A percentile compares a stretch with the other conserved stretches of the same genome.
phyloP scores from a whole-genome alignment of 2,113 vertebrate species.

The Ophiodon elongatus region DNA sequence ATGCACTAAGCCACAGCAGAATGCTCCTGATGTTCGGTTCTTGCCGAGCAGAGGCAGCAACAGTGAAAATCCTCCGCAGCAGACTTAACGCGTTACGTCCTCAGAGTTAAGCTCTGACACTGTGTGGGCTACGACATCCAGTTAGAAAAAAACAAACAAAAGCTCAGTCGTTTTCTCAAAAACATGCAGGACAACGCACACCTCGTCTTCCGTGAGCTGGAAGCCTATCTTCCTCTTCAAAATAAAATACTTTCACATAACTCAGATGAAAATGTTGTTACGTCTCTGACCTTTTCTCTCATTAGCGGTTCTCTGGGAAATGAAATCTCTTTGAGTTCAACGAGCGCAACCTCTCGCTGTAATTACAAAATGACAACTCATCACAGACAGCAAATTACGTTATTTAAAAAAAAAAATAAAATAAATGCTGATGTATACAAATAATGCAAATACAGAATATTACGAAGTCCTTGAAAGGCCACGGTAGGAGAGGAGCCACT shows the following conservation, averaged over 20 bases:
- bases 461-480: too few species aligned
- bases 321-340: not conserved
- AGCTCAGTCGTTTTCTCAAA: constrained; percentile 13
- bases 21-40: constrained; percentile 23
- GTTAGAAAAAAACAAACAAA: constrained; percentile 36
- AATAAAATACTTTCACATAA: not conserved
- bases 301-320: not conserved
- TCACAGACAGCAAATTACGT: not conserved
- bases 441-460: not conserved
- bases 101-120: constrained; percentile 54
- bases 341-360: not conserved
- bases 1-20: constrained; percentile 29
- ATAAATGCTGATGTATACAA: not conserved
- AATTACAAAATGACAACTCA: not conserved
- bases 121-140: constrained; percentile 44
- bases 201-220: not conserved
- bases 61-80: constrained; percentile 25
- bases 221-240: not conserved
- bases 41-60: constrained; percentile 19
- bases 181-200: not conserved
- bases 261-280: not conserved
- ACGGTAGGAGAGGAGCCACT: too few species aligned
- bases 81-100: constrained; percentile 23
- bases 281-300: not conserved
- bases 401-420: too few species aligned